Percentiles rank a stretch among this genome's conserved stretches.
phyloP scores from a whole-genome alignment of 2,113 vertebrate genomes.

The Serinus canaria region DNA sequence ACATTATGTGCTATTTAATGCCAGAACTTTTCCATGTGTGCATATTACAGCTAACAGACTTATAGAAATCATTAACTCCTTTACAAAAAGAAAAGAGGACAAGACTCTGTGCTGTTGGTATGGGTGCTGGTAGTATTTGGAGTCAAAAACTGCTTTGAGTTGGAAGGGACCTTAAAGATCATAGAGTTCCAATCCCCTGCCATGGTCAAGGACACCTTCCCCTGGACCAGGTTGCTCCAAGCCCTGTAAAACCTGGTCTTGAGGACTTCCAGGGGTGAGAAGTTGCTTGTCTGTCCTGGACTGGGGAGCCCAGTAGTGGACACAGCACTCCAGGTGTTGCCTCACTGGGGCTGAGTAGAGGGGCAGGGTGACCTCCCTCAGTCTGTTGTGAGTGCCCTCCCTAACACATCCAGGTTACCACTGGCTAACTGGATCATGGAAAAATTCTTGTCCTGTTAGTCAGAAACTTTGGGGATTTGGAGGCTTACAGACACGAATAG shows the following conservation, averaged over 20 bases:
- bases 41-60: neutral
- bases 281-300: neutral
- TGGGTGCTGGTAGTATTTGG: neutral
- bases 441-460: neutral
- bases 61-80: neutral
- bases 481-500: neutral
- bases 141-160: neutral
- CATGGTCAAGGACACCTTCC: neutral
- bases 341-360: neutral
- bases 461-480: neutral
- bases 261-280: neutral
- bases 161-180: neutral
- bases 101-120: neutral
- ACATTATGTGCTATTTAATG: neutral
- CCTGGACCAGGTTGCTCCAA: neutral
- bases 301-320: neutral
- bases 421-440: neutral
- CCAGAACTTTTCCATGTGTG: neutral
- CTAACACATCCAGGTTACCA: neutral
- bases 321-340: neutral
- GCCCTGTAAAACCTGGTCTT: neutral
- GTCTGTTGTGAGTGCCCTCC: too few species aligned
- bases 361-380: neutral
- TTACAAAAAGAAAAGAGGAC: neutral
- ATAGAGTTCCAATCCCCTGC: accelerated